These are phyloP conservation scores for Sisyra nigra DNA, from an alignment of 2,888 invertebrate genomes.

Conservation along the genomic window DNA sequence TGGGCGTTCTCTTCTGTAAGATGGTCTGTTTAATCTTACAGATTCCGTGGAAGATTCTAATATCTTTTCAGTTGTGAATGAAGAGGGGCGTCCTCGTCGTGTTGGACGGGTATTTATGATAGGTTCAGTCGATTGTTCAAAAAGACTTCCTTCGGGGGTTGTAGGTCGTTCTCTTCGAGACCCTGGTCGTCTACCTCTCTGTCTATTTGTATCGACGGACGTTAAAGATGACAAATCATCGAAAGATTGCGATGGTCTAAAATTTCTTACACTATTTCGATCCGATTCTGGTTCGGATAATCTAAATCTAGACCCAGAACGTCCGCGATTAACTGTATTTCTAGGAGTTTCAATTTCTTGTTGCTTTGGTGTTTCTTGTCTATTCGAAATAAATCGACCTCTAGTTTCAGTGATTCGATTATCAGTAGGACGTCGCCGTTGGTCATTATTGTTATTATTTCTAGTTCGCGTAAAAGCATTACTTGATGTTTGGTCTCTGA, in stretches of 20 bases:
- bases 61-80: too few relatives aligned
- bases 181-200: slow-evolving; percentile 7
- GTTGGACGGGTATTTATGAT: slow-evolving; percentile 13
- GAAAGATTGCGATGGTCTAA: slow-evolving; percentile 22
- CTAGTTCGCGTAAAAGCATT: not conserved
- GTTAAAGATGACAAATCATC: slow-evolving; percentile 38
- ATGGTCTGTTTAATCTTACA: slow-evolving; percentile 21
- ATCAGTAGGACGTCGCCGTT: too few relatives aligned
- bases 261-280: slow-evolving; percentile 16
- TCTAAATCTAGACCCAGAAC: too few relatives aligned
- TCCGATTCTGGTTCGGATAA: not conserved
- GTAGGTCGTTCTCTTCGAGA: too few relatives aligned
- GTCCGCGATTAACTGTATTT: too few relatives aligned
- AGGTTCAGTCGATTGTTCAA: too few relatives aligned
- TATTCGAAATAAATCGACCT: too few relatives aligned
- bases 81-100: slow-evolving; percentile 17
- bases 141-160: too few relatives aligned
- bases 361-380: too few relatives aligned
- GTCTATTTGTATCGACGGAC: slow-evolving; percentile 27
- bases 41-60: slow-evolving; percentile 18
- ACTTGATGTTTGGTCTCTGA: slow-evolving; percentile 7
- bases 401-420: too few relatives aligned
- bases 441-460: too few relatives aligned
- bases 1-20: slow-evolving; percentile 11
- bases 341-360: too few relatives aligned